Conservation (phyloP, 2,113 vertebrate genomes). For the Phylloscopus trochiloides region DNA sequence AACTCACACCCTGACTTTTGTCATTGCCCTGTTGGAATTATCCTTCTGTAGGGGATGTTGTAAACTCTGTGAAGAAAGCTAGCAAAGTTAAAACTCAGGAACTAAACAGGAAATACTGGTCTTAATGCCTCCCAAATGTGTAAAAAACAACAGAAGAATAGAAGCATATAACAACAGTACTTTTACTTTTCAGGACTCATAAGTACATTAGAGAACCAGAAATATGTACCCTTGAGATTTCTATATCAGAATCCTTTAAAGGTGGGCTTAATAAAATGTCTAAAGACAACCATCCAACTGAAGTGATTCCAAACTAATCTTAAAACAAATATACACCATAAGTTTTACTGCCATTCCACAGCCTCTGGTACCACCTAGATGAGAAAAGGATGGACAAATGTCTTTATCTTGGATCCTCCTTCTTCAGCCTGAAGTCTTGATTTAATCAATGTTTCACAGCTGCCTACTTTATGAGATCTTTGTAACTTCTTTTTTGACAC, state of each 20-base stretch:
- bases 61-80: neutral
- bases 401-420: neutral
- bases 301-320: neutral
- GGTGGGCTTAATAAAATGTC: neutral
- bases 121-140: neutral
- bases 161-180: neutral
- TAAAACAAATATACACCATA: fast-evolving
- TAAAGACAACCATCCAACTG: neutral
- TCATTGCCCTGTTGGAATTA: neutral
- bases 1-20: neutral
- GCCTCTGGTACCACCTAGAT: neutral
- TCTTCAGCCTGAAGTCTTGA: neutral
- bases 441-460: neutral
- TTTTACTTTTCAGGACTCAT: neutral
- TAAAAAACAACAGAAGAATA: neutral
- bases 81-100: neutral
- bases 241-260: neutral
- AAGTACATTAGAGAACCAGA: neutral
- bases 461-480: neutral
- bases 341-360: neutral
- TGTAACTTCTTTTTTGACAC: neutral
- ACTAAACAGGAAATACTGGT: neutral
- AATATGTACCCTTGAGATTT: neutral
- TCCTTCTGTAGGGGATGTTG: neutral
- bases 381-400: neutral